A percentile compares a stretch with the other conserved stretches of the same genome.
Conservation (phyloP, 2,888 invertebrate genomes). For the Drosophila stalkeri region DNA sequence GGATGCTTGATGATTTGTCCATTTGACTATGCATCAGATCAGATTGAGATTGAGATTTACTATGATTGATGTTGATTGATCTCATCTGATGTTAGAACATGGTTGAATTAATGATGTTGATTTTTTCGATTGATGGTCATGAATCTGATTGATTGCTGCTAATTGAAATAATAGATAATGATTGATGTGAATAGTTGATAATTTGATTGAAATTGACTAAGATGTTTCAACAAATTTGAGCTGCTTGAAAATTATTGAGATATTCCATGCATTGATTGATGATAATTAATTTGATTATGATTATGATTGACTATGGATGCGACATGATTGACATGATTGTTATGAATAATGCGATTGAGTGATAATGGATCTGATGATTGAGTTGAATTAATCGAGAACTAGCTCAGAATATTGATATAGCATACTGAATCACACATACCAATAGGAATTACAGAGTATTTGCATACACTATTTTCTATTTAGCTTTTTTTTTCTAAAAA, state of each 20-base stretch:
- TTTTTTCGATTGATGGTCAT: no score
- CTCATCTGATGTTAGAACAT: no score
- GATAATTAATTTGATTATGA: neutral
- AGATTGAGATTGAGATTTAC: neutral
- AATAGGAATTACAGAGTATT: neutral
- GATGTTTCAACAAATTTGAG: neutral
- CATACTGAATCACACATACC: neutral
- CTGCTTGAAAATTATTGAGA: neutral
- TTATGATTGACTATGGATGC: neutral
- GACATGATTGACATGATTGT: neutral
- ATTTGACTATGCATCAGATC: neutral
- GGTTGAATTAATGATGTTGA: no score
- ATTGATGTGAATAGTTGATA: neutral
- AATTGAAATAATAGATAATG: no score
- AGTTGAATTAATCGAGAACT: neutral
- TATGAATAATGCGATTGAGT: neutral
- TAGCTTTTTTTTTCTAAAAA: constrained; percentile 7
- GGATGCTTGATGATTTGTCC: neutral
- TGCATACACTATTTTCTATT: no score
- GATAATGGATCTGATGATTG: neutral
- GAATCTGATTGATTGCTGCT: no score
- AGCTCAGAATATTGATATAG: neutral
- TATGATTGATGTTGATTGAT: no score
- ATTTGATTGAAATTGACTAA: neutral
- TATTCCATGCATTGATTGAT: neutral